Evolutionary conservation across 2,113 vertebrate species (phyloP).

Genomic region (Otis tarda): DNA sequence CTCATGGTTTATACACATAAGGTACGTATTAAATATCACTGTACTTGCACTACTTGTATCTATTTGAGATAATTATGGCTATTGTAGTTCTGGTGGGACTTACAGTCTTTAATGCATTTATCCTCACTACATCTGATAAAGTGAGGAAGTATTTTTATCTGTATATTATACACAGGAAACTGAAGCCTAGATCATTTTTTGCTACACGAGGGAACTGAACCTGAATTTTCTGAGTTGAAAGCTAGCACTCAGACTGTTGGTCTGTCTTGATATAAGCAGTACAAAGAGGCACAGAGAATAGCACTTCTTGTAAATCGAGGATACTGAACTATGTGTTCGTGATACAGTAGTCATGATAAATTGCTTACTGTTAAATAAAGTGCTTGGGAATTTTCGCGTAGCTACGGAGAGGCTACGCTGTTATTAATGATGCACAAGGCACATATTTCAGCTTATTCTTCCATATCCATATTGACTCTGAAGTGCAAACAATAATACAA

Average conservation of each 20-base stretch:
- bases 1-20: background rate
- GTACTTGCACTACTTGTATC: background rate
- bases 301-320: background rate
- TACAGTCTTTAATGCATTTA: slow-evolving; percentile 23
- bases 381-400: slow-evolving; percentile 34
- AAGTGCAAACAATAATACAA: slow-evolving; percentile 53
- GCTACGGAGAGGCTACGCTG: background rate
- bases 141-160: slow-evolving; percentile 31
- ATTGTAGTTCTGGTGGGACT: background rate
- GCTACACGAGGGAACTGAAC: background rate
- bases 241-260: background rate
- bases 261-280: background rate
- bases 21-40: slow-evolving; percentile 29
- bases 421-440: slow-evolving; percentile 48
- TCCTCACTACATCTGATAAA: slow-evolving; percentile 29
- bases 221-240: background rate
- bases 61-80: slow-evolving; percentile 4
- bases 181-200: background rate
- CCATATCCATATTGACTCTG: slow-evolving; percentile 48
- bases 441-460: slow-evolving; percentile 51
- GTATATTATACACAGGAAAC: background rate
- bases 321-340: background rate
- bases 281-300: background rate
- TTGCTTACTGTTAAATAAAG: slow-evolving; percentile 39
- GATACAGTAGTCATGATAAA: slow-evolving; percentile 47